phyloP scores from a whole-genome alignment of 1,140 invertebrate species.

The Macrobrachium rosenbergii region DNA sequence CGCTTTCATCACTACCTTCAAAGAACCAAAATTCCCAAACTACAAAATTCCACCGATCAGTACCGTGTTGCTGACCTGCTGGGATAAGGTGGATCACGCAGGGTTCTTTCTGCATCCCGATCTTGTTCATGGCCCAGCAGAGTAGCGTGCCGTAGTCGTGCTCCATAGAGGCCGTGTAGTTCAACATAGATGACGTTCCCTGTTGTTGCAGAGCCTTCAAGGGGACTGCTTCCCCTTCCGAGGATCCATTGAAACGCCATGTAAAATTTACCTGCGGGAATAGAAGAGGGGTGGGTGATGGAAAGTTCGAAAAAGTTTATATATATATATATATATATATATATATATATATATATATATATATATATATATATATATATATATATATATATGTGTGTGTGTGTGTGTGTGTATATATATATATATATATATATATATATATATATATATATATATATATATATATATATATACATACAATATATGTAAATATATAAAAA shows the following conservation, averaged over 20 bases:
- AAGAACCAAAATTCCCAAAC: neutral
- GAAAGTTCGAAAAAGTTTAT: neutral
- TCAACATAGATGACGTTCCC: constrained; percentile 66
- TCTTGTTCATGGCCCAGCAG: constrained; percentile 62
- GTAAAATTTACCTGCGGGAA: constrained; percentile 72
- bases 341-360: constrained; percentile 15
- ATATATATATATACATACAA: neutral
- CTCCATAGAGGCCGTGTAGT: constrained; percentile 49
- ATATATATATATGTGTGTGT: neutral
- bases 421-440: neutral
- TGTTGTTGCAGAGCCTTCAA: constrained; percentile 67
- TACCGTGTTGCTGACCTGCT: constrained; percentile 37
- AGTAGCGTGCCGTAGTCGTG: constrained; percentile 67
- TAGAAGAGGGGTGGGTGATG: neutral
- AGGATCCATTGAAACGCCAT: constrained; percentile 82
- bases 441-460: constrained; percentile 4
- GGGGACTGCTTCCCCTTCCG: constrained; percentile 72
- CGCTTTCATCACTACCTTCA: neutral
- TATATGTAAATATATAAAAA: constrained; percentile 1
- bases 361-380: constrained; percentile 20
- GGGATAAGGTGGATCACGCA: constrained; percentile 67
- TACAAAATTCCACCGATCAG: neutral
- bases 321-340: constrained; percentile 12
- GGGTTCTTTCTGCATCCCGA: constrained; percentile 66
- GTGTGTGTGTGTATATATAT: neutral